Base-by-base conservation (phyloP, 2,888 invertebrate genomes). In the Spisula subtruncata region DNA sequence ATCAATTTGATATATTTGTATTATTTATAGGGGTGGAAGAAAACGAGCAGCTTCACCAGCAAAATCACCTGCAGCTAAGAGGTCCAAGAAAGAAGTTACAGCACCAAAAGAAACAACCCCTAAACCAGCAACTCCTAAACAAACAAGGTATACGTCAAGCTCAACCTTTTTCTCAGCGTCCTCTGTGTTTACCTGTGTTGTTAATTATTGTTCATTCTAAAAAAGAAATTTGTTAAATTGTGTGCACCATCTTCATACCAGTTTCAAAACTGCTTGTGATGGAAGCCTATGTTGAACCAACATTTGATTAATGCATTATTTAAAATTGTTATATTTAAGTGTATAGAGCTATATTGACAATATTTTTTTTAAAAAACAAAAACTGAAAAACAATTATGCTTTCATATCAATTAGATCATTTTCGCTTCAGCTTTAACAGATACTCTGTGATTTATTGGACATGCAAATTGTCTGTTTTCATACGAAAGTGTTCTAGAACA, bases 1-100 rank as follows among this genome's bases (percentile, higher is more conserved):
- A 41, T 5, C 41, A 41, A 5, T 5, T 41, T 41, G 4, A 41
- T 18, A 16, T 4, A 8, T 51, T 51, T 51, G 51, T 12, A 16
- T 10, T 51, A 35, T 20, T 56, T 83, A n/a, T 25, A 83, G 82
- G 82, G 60, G 89, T 48, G 86, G 91, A 80, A 89, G 86, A 84
- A 89, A 91, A 83, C 83, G 89, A 20, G 81, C 89, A 71, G 83
- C 80, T n/a, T 89, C 90, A 18, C 90, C 92, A 41, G 84, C 84
- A 10, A 79, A 81, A 32, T 60, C 83, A 20, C 85, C 90, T 35
- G 81, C 66, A 29, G 85, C 75, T 35, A 87, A 83, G 35, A 87
- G 89, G 60, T 25, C 81, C 41, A 84, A 46, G 51, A 81, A 82
- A 54, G 84, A 35, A 32, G 51, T 51, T 51, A 85, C 60, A 12